These are phyloP conservation scores for Drosophila ogumai DNA, from an alignment of 1,140 invertebrate genomes.

Conservation along the genomic window DNA sequence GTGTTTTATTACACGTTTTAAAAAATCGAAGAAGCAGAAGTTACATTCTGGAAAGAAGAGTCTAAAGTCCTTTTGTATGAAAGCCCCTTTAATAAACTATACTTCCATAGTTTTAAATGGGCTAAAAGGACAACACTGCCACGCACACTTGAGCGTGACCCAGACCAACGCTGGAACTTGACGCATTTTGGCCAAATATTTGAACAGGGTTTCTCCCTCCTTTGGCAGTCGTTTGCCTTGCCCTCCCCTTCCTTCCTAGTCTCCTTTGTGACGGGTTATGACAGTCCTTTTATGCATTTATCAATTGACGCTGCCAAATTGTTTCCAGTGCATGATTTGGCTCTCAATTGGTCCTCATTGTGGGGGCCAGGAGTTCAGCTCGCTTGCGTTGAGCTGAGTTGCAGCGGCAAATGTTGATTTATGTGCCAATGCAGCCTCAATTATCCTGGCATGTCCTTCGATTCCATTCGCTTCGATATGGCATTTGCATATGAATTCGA, in stretches of 20 bases:
- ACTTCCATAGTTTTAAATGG: neutral
- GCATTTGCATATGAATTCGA: slow-evolving; percentile 54
- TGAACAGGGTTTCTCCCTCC: slow-evolving; percentile 46
- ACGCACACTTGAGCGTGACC: slow-evolving; percentile 30
- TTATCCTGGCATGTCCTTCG: slow-evolving; percentile 49
- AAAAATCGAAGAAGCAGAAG: no score
- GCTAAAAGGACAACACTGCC: slow-evolving; percentile 18
- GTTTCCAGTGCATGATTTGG: slow-evolving; percentile 71
- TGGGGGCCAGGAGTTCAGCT: slow-evolving; percentile 21
- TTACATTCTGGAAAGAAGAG: neutral
- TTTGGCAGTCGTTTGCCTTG: slow-evolving; percentile 19
- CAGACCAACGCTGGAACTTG: slow-evolving; percentile 48
- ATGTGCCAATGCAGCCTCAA: slow-evolving; percentile 67
- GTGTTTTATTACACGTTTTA: no score
- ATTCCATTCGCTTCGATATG: slow-evolving; percentile 41
- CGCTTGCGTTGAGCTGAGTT: slow-evolving; percentile 13
- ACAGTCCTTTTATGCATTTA: slow-evolving; percentile 55
- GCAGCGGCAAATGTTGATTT: slow-evolving; percentile 66
- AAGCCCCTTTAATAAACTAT: no score
- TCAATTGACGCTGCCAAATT: slow-evolving; percentile 57
- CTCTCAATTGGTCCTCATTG: slow-evolving; percentile 47
- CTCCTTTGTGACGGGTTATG: slow-evolving; percentile 14
- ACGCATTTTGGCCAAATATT: slow-evolving; percentile 79
- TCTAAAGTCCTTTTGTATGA: neutral
- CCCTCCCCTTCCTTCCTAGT: neutral